phyloP scores from a whole-genome alignment of 2,797 vertebrate species.

The Aselliscus stoliczkanus region DNA sequence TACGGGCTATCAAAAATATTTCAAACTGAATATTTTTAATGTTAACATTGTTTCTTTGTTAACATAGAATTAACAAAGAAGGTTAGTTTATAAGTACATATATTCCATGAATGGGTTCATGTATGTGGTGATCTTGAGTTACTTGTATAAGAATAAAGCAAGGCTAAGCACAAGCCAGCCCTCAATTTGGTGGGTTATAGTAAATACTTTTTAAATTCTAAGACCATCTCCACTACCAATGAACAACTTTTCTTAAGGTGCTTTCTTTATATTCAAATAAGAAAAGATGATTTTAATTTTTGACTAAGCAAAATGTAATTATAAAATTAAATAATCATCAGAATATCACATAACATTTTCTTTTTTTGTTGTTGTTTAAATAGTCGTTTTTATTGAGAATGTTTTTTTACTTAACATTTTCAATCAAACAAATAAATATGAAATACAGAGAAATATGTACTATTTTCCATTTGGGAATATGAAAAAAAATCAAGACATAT shows the following conservation, averaged over 20 bases:
- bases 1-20: no score
- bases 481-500: not conserved
- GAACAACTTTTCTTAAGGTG: not conserved
- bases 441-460: not conserved
- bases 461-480: not conserved
- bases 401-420: not conserved
- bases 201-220: not conserved
- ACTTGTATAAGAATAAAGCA: not conserved
- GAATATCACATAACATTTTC: not conserved
- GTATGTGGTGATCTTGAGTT: not conserved
- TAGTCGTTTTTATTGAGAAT: no score
- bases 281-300: not conserved
- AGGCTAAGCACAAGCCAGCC: not conserved
- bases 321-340: not conserved
- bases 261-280: not conserved
- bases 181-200: not conserved
- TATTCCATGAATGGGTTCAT: not conserved
- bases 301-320: not conserved
- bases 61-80: not conserved
- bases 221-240: not conserved
- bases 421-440: not conserved
- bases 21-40: not conserved
- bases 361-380: no score
- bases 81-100: not conserved
- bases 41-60: not conserved